These are phyloP conservation scores for Haemorhous mexicanus DNA, from an alignment of 2,113 vertebrate species.

Conservation along the genomic window DNA sequence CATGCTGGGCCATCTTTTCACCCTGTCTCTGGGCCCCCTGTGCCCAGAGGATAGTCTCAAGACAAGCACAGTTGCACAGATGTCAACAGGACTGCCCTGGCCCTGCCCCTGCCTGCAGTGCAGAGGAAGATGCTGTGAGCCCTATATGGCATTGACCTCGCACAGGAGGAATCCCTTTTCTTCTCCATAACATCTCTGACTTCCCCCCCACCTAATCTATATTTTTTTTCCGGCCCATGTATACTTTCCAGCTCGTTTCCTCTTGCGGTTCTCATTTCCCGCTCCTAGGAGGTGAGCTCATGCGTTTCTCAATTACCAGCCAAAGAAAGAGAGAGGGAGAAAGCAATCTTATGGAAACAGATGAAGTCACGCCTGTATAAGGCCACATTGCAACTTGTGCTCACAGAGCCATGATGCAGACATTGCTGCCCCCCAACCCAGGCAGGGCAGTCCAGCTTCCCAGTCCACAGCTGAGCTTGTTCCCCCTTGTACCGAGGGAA, in stretches of 20 bases:
- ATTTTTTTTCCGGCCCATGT: slow-evolving; percentile 36
- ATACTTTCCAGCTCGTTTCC: slow-evolving; percentile 69
- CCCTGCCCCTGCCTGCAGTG: not conserved
- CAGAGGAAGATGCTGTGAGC: not conserved
- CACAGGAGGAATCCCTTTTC: slow-evolving; percentile 26
- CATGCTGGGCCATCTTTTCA: not conserved
- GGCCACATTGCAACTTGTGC: slow-evolving; percentile 4
- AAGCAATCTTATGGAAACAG: slow-evolving; percentile 69
- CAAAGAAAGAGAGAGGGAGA: slow-evolving; percentile 56
- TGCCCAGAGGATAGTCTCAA: not conserved
- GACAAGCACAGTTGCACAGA: not conserved
- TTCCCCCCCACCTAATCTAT: slow-evolving; percentile 24
- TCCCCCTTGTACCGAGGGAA: not conserved
- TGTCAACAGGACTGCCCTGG: not conserved
- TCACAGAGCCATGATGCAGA: not conserved
- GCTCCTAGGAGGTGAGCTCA: slow-evolving; percentile 71
- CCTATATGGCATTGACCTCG: not conserved
- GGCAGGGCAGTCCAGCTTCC: not conserved
- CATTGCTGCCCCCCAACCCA: not conserved
- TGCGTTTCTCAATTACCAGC: slow-evolving; percentile 66
- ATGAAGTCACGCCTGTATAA: slow-evolving; percentile 66
- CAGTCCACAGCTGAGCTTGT: not conserved
- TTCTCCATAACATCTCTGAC: slow-evolving; percentile 17
- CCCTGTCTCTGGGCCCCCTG: not conserved
- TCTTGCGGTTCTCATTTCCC: slow-evolving; percentile 66